Conservation (phyloP, 2,113 vertebrate species). For the Argyrosomus japonicus region DNA sequence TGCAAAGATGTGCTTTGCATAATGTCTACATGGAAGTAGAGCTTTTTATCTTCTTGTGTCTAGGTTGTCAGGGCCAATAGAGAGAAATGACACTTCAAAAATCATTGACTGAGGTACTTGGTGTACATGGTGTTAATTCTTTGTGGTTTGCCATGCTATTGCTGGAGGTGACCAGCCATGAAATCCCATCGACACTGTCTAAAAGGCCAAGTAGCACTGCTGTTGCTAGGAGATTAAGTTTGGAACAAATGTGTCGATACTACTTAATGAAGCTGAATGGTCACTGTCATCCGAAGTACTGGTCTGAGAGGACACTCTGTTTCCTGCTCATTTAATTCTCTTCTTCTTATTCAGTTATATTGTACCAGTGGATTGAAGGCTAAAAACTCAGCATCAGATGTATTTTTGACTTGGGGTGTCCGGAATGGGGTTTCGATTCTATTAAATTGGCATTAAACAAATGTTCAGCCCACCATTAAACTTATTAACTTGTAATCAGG, state of each 20-base stretch:
- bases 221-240: conserved; percentile 72
- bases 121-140: conserved; percentile 34
- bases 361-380: conserved; percentile 22
- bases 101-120: conserved; percentile 52
- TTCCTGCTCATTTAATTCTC: conserved; percentile 48
- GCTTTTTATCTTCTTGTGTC: conserved; percentile 51
- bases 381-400: not conserved
- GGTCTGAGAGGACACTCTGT: conserved; percentile 48
- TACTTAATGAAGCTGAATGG: conserved; percentile 79
- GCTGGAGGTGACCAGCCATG: conserved; percentile 58
- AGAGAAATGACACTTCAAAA: conserved; percentile 60
- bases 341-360: conserved; percentile 25
- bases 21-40: conserved; percentile 7
- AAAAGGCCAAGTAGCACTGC: conserved; percentile 67
- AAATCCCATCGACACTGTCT: conserved; percentile 62
- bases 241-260: conserved; percentile 70
- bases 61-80: conserved; percentile 49
- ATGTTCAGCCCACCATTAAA: not conserved
- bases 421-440: not conserved
- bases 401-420: not conserved
- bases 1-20: conserved; percentile 27
- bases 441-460: not conserved
- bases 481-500: no score
- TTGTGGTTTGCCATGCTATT: conserved; percentile 35
- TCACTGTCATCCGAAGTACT: conserved; percentile 51